Percentiles rank a stretch among this genome's conserved stretches.
These are phyloP conservation scores for Dermatemys mawii DNA, from an alignment of 2,113 vertebrate genomes.

Conservation along the genomic window DNA sequence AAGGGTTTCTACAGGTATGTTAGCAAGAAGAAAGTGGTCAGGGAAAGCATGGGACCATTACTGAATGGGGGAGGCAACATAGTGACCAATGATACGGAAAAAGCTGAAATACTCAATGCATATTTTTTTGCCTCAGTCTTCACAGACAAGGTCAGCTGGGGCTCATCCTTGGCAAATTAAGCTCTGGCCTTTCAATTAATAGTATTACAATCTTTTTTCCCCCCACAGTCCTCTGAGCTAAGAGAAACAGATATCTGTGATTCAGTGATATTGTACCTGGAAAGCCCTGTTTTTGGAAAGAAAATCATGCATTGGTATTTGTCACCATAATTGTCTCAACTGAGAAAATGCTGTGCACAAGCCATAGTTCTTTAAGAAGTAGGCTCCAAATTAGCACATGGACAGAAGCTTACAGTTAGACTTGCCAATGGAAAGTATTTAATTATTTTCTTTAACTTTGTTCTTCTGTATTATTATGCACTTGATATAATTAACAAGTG, in stretches of 20 bases:
- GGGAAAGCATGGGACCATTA: too few species aligned
- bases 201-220: background rate
- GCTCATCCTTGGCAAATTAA: too few species aligned
- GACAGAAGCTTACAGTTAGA: background rate
- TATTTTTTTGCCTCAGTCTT: too few species aligned
- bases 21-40: too few species aligned
- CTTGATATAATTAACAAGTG: slow-evolving; percentile 76
- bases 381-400: background rate
- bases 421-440: background rate
- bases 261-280: background rate
- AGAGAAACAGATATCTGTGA: background rate
- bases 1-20: too few species aligned
- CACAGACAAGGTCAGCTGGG: too few species aligned
- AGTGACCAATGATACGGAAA: too few species aligned
- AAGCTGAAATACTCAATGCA: too few species aligned
- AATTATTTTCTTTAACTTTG: slow-evolving; percentile 43
- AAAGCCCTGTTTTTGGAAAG: background rate
- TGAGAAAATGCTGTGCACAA: background rate
- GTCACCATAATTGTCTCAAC: background rate
- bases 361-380: background rate
- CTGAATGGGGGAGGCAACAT: too few species aligned
- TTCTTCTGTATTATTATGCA: slow-evolving; percentile 35
- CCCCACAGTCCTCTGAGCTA: background rate
- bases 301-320: background rate
- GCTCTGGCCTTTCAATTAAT: background rate